phyloP scores from a whole-genome alignment of 2,888 invertebrate species.

The Sphecodes monilicornis region DNA sequence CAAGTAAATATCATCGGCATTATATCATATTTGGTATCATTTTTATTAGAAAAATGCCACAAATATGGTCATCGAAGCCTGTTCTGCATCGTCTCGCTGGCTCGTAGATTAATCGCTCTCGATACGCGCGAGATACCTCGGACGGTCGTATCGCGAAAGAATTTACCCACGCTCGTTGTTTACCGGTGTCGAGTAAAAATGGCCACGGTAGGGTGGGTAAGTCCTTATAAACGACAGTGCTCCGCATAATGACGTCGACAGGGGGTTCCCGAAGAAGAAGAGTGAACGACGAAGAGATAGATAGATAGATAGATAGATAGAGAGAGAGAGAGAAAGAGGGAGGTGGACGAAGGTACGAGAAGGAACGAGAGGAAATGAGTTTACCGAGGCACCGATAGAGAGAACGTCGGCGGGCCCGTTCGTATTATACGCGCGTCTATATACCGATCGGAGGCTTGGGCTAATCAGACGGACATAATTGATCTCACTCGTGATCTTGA shows the following conservation, averaged over 20 bases:
- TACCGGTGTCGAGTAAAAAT: constrained; percentile 13
- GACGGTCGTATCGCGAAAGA: constrained; percentile 52
- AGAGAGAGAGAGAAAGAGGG: background rate
- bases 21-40: no score
- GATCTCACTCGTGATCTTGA: constrained; percentile 84
- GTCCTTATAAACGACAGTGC: constrained; percentile 60
- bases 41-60: no score
- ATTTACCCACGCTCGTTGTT: constrained; percentile 66
- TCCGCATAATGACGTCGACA: constrained; percentile 72
- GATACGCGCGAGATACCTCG: background rate
- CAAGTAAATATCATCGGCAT: no score
- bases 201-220: background rate
- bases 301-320: background rate
- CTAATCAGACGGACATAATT: constrained; percentile 84
- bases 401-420: constrained; percentile 39
- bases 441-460: constrained; percentile 77
- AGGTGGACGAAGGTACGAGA: constrained; percentile 11
- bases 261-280: constrained; percentile 27
- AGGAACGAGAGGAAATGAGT: constrained; percentile 45
- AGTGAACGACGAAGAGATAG: no score
- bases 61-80: no score
- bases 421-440: constrained; percentile 70
- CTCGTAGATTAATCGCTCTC: background rate
- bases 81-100: no score
- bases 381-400: constrained; percentile 44